A percentile compares a stretch with the other conserved stretches of the same genome.
Evolutionary conservation across 2,113 vertebrate genomes (phyloP).

Genomic region (Coregonus clupeaformis): DNA sequence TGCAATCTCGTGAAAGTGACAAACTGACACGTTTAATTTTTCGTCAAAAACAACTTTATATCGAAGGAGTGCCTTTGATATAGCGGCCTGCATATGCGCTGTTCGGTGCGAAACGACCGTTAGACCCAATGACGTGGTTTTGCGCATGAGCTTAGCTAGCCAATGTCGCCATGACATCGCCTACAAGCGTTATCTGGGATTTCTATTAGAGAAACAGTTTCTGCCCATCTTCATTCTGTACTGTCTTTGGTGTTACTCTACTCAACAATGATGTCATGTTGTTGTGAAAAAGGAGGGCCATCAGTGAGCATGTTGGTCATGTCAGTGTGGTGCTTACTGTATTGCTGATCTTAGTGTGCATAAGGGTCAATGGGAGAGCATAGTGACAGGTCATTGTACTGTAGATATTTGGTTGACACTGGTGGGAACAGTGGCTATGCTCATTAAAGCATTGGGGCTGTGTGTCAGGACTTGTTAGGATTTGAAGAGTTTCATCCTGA

Average conservation of each 20-base stretch:
- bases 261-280: neutral
- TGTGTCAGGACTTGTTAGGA: slow-evolving; percentile 59
- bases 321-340: slow-evolving; percentile 14
- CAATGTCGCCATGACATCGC: no score
- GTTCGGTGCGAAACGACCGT: no score
- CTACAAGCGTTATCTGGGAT: no score
- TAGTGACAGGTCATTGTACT: slow-evolving; percentile 38
- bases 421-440: slow-evolving; percentile 32
- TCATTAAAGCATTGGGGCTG: slow-evolving; percentile 34
- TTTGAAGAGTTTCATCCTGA: slow-evolving; percentile 49
- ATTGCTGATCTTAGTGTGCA: slow-evolving; percentile 10
- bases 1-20: no score
- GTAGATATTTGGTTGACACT: slow-evolving; percentile 33
- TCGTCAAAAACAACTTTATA: no score
- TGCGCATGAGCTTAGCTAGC: no score
- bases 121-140: no score
- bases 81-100: no score
- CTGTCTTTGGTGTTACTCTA: neutral
- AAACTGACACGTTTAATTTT: no score
- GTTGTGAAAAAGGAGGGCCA: neutral
- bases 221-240: no score
- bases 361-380: slow-evolving; percentile 20
- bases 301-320: neutral
- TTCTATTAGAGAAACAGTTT: no score
- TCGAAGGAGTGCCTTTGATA: no score